phyloP scores from a whole-genome alignment of 2,797 vertebrate species.

The Merluccius polli region DNA sequence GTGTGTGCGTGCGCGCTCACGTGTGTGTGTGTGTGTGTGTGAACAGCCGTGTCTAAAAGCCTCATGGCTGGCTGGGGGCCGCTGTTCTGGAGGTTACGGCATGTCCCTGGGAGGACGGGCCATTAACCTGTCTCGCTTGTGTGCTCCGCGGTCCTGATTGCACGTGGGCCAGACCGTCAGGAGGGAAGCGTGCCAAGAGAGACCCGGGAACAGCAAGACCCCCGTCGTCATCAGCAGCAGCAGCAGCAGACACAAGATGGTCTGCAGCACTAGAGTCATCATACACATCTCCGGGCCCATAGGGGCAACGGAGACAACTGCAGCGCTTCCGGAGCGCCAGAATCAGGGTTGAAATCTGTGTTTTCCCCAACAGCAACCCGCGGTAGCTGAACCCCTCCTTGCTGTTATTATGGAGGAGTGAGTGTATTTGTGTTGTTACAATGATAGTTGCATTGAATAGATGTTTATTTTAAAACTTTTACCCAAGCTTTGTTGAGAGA shows the following conservation, averaged over 20 bases:
- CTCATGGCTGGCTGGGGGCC: slow-evolving; percentile 15
- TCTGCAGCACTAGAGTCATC: neutral
- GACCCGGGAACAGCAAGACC: neutral
- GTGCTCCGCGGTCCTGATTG: slow-evolving; percentile 30
- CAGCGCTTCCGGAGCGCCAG: neutral
- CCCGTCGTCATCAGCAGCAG: neutral
- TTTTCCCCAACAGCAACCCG: neutral
- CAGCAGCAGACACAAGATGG: neutral
- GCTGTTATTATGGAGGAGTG: neutral
- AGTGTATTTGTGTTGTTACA: neutral
- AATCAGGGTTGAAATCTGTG: neutral
- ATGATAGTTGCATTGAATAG: neutral
- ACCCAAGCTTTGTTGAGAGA: neutral
- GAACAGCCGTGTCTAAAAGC: neutral
- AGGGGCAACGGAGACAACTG: neutral
- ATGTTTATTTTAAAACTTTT: neutral
- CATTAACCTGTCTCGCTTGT: slow-evolving; percentile 39
- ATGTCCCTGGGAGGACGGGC: slow-evolving; percentile 50
- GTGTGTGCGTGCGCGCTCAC: neutral
- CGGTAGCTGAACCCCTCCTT: no score
- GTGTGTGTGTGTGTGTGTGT: neutral
- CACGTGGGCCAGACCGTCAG: slow-evolving; percentile 24
- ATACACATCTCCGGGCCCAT: neutral
- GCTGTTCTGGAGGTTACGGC: slow-evolving; percentile 35
- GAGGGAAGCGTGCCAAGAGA: neutral